Conservation (phyloP, 2,797 vertebrate genomes). For the Pelobates cultripes region DNA sequence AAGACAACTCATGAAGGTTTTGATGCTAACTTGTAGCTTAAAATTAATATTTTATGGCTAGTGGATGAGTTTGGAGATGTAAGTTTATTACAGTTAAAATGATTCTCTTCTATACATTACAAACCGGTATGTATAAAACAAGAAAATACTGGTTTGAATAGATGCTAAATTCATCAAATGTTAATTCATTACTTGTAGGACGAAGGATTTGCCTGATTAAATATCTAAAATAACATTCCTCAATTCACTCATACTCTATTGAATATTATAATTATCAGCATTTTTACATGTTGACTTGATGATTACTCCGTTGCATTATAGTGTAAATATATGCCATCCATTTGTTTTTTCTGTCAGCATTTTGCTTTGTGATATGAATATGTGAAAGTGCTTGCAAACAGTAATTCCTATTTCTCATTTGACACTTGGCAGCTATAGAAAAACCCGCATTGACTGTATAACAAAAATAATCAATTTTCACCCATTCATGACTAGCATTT, state of each 20-base stretch:
- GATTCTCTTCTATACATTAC: no score
- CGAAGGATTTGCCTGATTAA: neutral
- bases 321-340: constrained; percentile 26
- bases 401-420: constrained; percentile 18
- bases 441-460: constrained; percentile 4
- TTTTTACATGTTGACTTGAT: constrained; percentile 42
- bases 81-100: no score
- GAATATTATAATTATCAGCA: constrained; percentile 13
- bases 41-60: no score
- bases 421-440: constrained; percentile 41
- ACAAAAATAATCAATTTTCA: constrained; percentile 20
- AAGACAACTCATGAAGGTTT: no score
- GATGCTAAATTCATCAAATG: no score
- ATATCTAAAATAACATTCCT: neutral
- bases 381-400: constrained; percentile 30
- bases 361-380: constrained; percentile 9
- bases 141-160: no score
- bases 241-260: constrained; percentile 26
- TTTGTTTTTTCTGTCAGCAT: constrained; percentile 30
- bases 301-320: constrained; percentile 27
- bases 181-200: neutral
- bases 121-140: no score
- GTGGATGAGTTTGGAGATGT: no score
- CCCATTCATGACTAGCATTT: constrained; percentile 2
- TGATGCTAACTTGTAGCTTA: no score